phyloP scores from a whole-genome alignment of 1,140 invertebrate genomes.

The Rhyzopertha dominica region DNA sequence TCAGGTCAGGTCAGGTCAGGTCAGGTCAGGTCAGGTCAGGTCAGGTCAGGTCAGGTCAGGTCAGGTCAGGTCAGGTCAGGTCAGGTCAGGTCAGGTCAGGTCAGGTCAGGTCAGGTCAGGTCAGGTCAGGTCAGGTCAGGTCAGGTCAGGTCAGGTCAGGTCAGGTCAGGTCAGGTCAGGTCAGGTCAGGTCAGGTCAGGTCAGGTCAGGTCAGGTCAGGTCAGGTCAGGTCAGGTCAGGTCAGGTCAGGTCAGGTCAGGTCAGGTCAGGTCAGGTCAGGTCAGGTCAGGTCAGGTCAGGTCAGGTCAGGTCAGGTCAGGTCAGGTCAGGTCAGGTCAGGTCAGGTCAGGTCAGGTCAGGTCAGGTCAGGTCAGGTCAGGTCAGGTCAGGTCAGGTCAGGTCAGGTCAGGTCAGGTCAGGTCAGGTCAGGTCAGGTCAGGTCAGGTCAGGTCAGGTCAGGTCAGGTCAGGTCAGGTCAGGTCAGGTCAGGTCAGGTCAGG shows the following conservation, averaged over 20 bases:
- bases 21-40: background rate
- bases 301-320: conserved; percentile 21
- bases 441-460: conserved; percentile 21
- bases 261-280: conserved; percentile 14
- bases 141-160: conserved; percentile 16
- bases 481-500: conserved; percentile 23
- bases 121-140: conserved; percentile 21
- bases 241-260: conserved; percentile 14
- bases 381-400: conserved; percentile 21
- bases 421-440: conserved; percentile 20
- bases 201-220: conserved; percentile 14
- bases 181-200: conserved; percentile 14
- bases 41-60: conserved; percentile 2
- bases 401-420: conserved; percentile 21
- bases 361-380: conserved; percentile 24
- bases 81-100: conserved; percentile 19
- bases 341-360: conserved; percentile 22
- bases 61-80: conserved; percentile 4
- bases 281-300: conserved; percentile 17
- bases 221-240: conserved; percentile 14
- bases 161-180: conserved; percentile 14
- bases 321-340: conserved; percentile 22
- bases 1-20: conserved; percentile 3
- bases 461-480: conserved; percentile 22
- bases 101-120: conserved; percentile 22